Conservation (phyloP, 2,888 invertebrate species). For the Aphrophora alni region DNA sequence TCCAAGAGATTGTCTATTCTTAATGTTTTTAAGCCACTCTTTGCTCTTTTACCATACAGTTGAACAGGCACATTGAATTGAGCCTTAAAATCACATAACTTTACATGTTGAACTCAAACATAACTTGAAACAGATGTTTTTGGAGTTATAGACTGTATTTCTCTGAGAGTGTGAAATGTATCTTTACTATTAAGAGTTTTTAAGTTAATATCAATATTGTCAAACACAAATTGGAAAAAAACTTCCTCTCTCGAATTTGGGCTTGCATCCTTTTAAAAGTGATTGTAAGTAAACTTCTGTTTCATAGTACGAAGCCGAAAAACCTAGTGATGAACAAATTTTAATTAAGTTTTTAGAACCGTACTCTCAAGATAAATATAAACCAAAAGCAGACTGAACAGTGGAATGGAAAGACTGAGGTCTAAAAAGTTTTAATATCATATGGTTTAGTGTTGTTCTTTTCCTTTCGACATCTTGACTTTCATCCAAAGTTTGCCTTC, state of each 20-base stretch:
- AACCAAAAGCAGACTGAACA: too few relatives aligned
- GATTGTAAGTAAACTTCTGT: conserved; percentile 4
- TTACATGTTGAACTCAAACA: neutral
- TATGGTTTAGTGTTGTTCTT: neutral
- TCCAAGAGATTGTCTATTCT: conserved; percentile 3
- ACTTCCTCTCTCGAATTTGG: neutral
- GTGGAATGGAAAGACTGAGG: neutral
- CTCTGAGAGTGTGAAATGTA: neutral
- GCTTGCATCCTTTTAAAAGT: neutral
- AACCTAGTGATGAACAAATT: too few relatives aligned
- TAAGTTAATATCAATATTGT: conserved; percentile 10
- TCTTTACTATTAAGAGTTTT: neutral
- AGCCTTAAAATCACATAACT: neutral
- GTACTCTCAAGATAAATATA: too few relatives aligned
- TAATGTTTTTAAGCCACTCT: conserved; percentile 10
- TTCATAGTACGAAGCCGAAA: neutral
- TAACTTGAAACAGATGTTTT: neutral
- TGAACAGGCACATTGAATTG: neutral
- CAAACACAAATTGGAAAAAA: conserved; percentile 1
- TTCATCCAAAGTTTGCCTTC: neutral
- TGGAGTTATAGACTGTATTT: neutral
- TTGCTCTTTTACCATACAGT: neutral
- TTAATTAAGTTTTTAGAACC: too few relatives aligned
- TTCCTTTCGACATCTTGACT: neutral
- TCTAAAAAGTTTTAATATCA: neutral